A percentile compares a stretch with the other conserved stretches of the same genome.
Evolutionary conservation across 2,888 invertebrate genomes (phyloP).

Genomic region (Eristalis pertinax): DNA sequence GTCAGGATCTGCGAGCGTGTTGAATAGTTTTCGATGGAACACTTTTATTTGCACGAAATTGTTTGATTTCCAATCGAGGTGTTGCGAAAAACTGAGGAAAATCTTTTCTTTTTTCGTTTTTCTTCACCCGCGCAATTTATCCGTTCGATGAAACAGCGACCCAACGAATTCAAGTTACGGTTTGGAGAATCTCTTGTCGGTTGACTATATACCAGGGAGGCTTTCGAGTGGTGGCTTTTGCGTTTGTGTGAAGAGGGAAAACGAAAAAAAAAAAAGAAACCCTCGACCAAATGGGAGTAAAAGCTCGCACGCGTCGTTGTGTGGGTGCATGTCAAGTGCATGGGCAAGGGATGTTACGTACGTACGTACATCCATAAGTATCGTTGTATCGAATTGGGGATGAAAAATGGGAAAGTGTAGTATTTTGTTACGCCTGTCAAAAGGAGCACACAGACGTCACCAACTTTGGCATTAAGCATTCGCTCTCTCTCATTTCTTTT

Average conservation of each 20-base stretch:
- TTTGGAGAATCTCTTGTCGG: conserved; percentile 56
- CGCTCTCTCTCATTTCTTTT: conserved; percentile 1
- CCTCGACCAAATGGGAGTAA: conserved; percentile 16
- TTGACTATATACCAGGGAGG: conserved; percentile 66
- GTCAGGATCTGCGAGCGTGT: not conserved
- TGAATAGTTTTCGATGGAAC: not conserved
- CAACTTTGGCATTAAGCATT: conserved; percentile 31
- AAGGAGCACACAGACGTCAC: conserved; percentile 63
- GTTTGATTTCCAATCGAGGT: not conserved
- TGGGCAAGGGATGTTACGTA: conserved; percentile 19
- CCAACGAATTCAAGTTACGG: conserved; percentile 55
- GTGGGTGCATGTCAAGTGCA: conserved; percentile 23
- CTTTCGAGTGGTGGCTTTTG: conserved; percentile 41
- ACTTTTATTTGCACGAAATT: not conserved
- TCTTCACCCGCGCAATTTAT: conserved; percentile 69
- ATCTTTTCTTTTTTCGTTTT: conserved; percentile 27
- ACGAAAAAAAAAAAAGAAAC: too few species aligned
- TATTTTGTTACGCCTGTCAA: conserved; percentile 58
- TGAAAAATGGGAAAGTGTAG: conserved; percentile 35
- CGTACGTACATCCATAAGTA: not conserved
- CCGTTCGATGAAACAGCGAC: conserved; percentile 66
- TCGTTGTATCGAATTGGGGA: conserved; percentile 21
- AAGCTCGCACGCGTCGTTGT: conserved; percentile 37
- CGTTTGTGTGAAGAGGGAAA: conserved; percentile 29
- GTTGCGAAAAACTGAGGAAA: conserved; percentile 8